Percentiles rank a stretch among this genome's conserved stretches.
Conservation (phyloP, 2,888 invertebrate species). For the Globia sparganii region DNA sequence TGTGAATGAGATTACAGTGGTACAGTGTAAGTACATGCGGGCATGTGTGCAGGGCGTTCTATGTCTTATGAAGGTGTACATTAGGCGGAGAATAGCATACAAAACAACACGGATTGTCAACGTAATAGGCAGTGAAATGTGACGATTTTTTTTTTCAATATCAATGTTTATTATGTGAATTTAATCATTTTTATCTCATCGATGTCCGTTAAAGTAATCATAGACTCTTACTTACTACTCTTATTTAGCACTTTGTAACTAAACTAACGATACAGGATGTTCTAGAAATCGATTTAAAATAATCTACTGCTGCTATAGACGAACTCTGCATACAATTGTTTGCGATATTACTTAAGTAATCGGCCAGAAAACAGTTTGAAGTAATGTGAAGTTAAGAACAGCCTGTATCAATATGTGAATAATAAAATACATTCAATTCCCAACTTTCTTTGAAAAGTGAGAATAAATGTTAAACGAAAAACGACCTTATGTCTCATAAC, state of each 20-base stretch:
- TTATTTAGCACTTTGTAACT: background rate
- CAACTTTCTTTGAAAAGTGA: background rate
- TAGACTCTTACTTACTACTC: background rate
- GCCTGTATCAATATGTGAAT: background rate
- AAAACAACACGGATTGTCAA: background rate
- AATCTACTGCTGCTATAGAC: background rate
- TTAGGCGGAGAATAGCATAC: background rate
- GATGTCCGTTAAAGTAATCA: background rate
- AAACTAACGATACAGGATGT: background rate
- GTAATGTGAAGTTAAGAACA: background rate
- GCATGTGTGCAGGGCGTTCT: conserved; percentile 11
- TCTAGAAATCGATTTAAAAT: background rate
- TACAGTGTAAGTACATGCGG: background rate
- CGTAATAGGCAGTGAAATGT: background rate
- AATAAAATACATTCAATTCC: background rate
- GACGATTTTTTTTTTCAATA: background rate
- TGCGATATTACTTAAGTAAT: background rate
- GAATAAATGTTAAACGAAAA: background rate
- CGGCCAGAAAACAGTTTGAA: background rate
- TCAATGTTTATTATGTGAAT: conserved; percentile 4
- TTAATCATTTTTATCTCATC: background rate
- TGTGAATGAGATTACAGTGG: conserved; percentile 7
- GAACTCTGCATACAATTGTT: background rate
- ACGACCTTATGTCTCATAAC: background rate
- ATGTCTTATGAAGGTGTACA: background rate